Conservation (phyloP, 2,888 invertebrate genomes). For the Eupithecia tripunctaria region DNA sequence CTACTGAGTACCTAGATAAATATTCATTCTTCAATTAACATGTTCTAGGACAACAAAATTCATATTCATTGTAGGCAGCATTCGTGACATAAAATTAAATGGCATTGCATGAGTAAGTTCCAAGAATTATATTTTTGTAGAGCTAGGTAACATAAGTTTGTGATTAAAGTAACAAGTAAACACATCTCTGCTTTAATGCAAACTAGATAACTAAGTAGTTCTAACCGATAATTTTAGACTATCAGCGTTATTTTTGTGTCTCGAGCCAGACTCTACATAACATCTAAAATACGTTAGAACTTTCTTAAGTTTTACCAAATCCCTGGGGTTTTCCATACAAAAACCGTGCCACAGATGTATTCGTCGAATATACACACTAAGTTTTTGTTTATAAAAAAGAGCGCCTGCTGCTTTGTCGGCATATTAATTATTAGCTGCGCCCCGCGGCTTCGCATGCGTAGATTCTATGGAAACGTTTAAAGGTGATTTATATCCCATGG, state of each 20-base stretch:
- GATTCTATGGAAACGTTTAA: too few species aligned
- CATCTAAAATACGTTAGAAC: neutral
- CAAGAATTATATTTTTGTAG: neutral
- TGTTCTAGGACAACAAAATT: constrained; percentile 13
- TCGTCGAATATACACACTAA: too few species aligned
- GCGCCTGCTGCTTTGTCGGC: too few species aligned
- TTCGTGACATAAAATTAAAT: constrained; percentile 14
- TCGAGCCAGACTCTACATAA: neutral
- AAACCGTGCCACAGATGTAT: too few species aligned
- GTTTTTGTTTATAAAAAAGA: too few species aligned
- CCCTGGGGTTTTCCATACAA: too few species aligned
- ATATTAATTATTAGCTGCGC: too few species aligned
- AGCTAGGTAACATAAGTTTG: neutral
- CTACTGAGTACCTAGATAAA: neutral
- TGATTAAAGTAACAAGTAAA: neutral
- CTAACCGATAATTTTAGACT: neutral
- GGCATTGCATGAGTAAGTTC: neutral
- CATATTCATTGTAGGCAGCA: constrained; percentile 9
- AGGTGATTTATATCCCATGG: too few species aligned
- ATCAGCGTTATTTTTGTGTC: neutral
- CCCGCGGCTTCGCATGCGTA: too few species aligned
- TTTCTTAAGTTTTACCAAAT: too few species aligned
- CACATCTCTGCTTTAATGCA: neutral
- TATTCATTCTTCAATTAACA: constrained; percentile 8
- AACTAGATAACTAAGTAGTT: neutral